These are phyloP conservation scores for Pristionchus entomophagus DNA, from an alignment of 2,888 invertebrate genomes.

Conservation along the genomic window DNA sequence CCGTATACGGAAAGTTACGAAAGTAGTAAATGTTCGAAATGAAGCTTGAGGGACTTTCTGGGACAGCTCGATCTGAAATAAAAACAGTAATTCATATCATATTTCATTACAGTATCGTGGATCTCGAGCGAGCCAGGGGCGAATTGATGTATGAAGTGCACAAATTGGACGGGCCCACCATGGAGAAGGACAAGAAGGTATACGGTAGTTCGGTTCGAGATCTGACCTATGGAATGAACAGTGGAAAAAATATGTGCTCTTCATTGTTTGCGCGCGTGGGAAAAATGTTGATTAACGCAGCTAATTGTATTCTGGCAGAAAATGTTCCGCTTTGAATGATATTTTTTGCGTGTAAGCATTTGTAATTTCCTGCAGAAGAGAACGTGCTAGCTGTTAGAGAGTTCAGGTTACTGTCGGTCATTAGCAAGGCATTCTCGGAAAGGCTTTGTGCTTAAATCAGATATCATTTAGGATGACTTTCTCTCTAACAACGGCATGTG, in stretches of 20 bases:
- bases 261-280: background rate
- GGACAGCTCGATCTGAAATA: too few species aligned
- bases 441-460: too few species aligned
- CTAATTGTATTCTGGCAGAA: background rate
- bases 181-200: slow-evolving; percentile 80
- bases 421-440: too few species aligned
- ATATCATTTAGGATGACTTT: too few species aligned
- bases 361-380: background rate
- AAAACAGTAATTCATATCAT: too few species aligned
- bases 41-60: too few species aligned
- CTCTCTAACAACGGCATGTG: background rate
- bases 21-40: too few species aligned
- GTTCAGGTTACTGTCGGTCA: too few species aligned
- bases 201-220: slow-evolving; percentile 23
- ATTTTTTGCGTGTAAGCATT: background rate
- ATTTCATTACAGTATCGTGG: slow-evolving; percentile 88
- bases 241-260: too few species aligned
- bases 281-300: background rate
- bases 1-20: too few species aligned
- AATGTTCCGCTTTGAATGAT: background rate
- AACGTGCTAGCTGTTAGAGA: too few species aligned
- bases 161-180: slow-evolving; percentile 84
- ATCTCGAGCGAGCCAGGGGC: slow-evolving; percentile 95
- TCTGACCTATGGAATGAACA: background rate
- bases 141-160: slow-evolving; percentile 94